phyloP scores from a whole-genome alignment of 2,113 vertebrate species.

The Tachysurus fulvidraco region DNA sequence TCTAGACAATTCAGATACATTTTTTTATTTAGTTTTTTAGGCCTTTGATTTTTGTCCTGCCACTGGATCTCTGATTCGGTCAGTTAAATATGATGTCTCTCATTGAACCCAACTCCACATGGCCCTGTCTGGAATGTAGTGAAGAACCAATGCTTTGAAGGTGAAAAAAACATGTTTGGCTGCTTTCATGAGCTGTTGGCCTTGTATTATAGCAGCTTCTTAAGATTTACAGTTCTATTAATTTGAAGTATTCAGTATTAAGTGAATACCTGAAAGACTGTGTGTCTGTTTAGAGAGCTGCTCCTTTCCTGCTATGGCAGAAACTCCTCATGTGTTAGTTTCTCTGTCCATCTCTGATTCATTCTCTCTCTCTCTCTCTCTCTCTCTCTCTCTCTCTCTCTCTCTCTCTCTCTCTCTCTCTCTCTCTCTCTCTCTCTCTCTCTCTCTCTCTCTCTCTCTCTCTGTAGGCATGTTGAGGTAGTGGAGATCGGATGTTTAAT shows the following conservation, averaged over 20 bases:
- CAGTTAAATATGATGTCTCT: background rate
- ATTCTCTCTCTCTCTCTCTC: background rate
- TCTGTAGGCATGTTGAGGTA: constrained; percentile 84
- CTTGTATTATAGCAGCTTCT: background rate
- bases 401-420: background rate
- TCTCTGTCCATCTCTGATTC: background rate
- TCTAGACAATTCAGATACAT: background rate
- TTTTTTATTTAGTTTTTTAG: background rate
- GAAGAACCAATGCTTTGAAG: background rate
- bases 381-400: no score
- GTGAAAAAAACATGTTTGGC: background rate
- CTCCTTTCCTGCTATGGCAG: constrained; percentile 81
- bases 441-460: background rate
- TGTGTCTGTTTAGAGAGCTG: constrained; percentile 65
- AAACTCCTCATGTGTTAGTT: constrained; percentile 68
- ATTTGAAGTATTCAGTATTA: background rate
- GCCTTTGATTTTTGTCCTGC: background rate
- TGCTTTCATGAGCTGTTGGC: background rate
- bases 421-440: background rate
- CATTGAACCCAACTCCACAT: no score
- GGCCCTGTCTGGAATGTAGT: background rate
- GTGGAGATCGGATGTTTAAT: constrained; percentile 77
- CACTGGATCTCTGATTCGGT: background rate
- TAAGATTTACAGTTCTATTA: background rate
- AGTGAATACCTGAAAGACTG: background rate